Evolutionary conservation across 1,140 invertebrate species (phyloP), one percentile per base, ranked within the genome.

Genomic region (Lordiphosa mommai): DNA sequence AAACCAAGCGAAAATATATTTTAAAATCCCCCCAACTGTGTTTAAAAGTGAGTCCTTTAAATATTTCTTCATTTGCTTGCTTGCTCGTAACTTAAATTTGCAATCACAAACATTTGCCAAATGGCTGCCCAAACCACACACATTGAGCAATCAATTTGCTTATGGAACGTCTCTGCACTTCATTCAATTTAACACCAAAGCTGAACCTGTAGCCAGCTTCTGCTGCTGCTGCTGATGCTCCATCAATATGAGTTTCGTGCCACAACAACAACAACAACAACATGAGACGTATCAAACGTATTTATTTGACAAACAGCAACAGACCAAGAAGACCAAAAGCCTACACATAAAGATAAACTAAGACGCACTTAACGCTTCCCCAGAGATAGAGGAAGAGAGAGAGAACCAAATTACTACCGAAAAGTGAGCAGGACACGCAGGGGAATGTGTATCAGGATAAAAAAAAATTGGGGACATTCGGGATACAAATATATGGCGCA

Each of bases 401-500:
- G 12, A 43, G 23, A 12, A 10, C n/a, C n/a, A n/a, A n/a, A n/a
- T n/a, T n/a, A 8, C 13, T 13, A 14, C 1, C 14, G 32, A 36
- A 32, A 60, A 33, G 43, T 44, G 44, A 23, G 27, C 32, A 46
- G 33, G 12, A 23, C 10, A 37, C 30, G 40, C 38, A 16, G n/a
- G 10, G 33, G 46, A 14, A 47, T 33, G 57, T 55, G 50, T 38
- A 29, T 40, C n/a, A n/a, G n/a, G n/a, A n/a, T n/a, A 23, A 38
- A 34, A 13, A n/a, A 29, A 46, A 14, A 34, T 16, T 30, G 29
- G 59, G 36, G 47, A 46, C 57, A 49, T 50, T 53, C 47, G 20
- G 64, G 71, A 74, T 76, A 74, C 65, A 57, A 71, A 82, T 82
- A 71, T 82, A 65, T 74, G 70, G 70, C 44, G 52, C 67, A 82